These are phyloP conservation scores for Hydropsyche betteni DNA, from an alignment of 2,888 invertebrate species.

Conservation along the genomic window DNA sequence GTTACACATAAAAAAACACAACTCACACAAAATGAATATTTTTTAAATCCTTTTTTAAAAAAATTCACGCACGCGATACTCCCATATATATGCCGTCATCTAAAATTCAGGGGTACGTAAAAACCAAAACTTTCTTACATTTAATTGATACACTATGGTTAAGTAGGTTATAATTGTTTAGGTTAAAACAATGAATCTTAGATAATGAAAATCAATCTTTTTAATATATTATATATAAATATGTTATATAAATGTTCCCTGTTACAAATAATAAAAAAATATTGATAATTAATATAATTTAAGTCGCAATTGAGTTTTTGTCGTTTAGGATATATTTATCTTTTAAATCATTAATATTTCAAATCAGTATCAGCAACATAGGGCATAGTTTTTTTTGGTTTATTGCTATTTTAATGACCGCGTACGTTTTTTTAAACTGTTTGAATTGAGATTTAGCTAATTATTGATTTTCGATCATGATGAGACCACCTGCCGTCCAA, in stretches of 20 bases:
- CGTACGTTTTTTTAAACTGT: conserved; percentile 2
- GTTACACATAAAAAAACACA: background rate
- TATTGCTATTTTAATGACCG: conserved; percentile 23
- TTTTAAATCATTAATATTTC: conserved; percentile 54
- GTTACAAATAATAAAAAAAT: conserved; percentile 62
- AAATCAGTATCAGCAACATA: conserved; percentile 52
- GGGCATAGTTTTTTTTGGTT: conserved; percentile 11
- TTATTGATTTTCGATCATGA: conserved; percentile 36
- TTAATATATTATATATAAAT: conserved; percentile 70
- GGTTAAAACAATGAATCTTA: conserved; percentile 61
- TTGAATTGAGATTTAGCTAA: conserved; percentile 12
- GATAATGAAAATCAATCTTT: conserved; percentile 69
- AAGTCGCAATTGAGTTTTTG: conserved; percentile 50
- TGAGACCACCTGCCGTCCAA: conserved; percentile 51
- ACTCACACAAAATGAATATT: too few relatives aligned
- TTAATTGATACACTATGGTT: conserved; percentile 48
- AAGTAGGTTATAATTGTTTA: conserved; percentile 51
- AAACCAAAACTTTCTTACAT: conserved; percentile 8
- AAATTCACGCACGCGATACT: conserved; percentile 61
- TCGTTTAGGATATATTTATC: conserved; percentile 50
- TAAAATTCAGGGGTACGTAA: conserved; percentile 18
- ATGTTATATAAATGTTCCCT: conserved; percentile 71
- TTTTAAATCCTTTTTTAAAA: conserved; percentile 49
- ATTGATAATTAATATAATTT: conserved; percentile 51
- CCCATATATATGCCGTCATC: conserved; percentile 58